A percentile compares a stretch with the other conserved stretches of the same genome.
Conservation (phyloP, 1,140 invertebrate genomes). For the Aphelenchoides besseyi region DNA sequence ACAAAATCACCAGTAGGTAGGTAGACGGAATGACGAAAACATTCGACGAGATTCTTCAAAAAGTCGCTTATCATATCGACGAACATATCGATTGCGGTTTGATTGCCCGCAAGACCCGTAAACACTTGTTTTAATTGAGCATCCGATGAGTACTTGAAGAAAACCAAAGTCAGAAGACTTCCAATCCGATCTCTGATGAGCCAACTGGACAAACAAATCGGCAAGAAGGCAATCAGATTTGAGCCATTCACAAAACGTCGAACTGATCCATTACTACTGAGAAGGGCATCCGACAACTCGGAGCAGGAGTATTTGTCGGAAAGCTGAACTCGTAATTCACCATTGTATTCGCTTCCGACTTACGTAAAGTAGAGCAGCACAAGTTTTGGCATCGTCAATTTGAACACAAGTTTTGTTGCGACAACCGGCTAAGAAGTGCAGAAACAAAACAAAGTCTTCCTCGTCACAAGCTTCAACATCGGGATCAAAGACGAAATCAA, state of each 20-base stretch:
- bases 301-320: constrained; percentile 11
- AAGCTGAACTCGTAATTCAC: constrained; percentile 1
- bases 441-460: constrained; percentile 15
- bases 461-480: constrained; percentile 7
- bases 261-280: background rate
- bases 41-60: background rate
- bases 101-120: background rate
- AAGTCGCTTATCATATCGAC: constrained; percentile 3
- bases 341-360: constrained; percentile 5
- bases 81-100: background rate
- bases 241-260: constrained; percentile 11
- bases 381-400: constrained; percentile 6
- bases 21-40: background rate
- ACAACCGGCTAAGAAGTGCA: constrained; percentile 11
- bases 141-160: background rate
- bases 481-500: constrained; percentile 9
- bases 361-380: constrained; percentile 14
- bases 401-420: background rate
- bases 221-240: background rate
- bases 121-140: constrained; percentile 12
- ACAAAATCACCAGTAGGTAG: background rate
- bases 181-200: constrained; percentile 9
- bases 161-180: constrained; percentile 2
- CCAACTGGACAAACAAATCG: background rate
- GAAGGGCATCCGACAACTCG: constrained; percentile 2